Evolutionary conservation across 2,113 vertebrate genomes (phyloP).

Genomic region (Clarias batrachus): DNA sequence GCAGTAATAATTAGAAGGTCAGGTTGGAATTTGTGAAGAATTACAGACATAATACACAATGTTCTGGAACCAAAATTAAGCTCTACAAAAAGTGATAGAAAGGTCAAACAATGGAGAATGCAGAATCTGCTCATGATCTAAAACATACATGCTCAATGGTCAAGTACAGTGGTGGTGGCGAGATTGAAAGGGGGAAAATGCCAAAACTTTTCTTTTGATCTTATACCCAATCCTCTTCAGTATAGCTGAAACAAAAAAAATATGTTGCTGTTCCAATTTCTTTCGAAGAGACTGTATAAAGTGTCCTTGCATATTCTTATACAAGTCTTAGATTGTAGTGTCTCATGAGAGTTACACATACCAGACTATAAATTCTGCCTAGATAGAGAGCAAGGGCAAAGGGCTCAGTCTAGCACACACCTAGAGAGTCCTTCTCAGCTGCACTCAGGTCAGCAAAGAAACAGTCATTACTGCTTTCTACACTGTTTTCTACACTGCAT

Average conservation of each 20-base stretch:
- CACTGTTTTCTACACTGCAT: neutral
- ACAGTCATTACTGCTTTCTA: neutral
- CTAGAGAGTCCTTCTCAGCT: neutral
- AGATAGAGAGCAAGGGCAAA: neutral
- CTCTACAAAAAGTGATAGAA: neutral
- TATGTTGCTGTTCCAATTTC: neutral
- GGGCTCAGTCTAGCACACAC: neutral
- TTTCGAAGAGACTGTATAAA: neutral
- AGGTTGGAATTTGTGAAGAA: too few relatives aligned
- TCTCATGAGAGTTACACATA: neutral
- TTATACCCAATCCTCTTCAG: neutral
- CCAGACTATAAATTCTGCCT: neutral
- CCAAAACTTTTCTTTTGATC: neutral
- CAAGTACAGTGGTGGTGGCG: neutral
- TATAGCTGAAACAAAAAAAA: neutral
- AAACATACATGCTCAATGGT: neutral
- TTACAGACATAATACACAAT: too few relatives aligned
- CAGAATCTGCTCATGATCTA: neutral
- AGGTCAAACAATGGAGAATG: neutral
- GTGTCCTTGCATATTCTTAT: neutral
- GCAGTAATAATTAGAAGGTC: too few relatives aligned
- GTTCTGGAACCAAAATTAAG: neutral
- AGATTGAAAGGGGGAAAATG: too few relatives aligned
- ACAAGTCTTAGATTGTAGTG: neutral
- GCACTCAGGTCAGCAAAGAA: neutral